A percentile compares a stretch with the other conserved stretches of the same genome.
Evolutionary conservation across 1,140 invertebrate genomes (phyloP).

Genomic region (Chrysopa pallens): DNA sequence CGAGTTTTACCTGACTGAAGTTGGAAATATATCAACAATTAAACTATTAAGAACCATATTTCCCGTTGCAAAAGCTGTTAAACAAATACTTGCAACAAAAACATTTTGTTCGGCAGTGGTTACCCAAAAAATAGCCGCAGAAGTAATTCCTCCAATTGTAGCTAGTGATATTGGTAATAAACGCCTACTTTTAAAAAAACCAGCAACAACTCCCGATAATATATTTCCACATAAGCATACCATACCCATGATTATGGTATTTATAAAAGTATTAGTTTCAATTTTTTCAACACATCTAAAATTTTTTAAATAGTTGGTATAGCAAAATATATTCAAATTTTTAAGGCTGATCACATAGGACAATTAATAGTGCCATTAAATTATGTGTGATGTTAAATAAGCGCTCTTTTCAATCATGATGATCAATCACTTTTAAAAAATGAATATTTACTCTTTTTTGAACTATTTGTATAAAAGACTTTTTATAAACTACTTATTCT

Average conservation of each 20-base stretch:
- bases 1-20: constrained; percentile 20
- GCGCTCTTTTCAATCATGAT: too few relatives aligned
- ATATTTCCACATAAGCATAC: constrained; percentile 26
- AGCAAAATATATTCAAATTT: too few relatives aligned
- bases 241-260: constrained; percentile 27
- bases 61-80: constrained; percentile 30
- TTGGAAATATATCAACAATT: constrained; percentile 34
- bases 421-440: too few relatives aligned
- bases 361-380: too few relatives aligned
- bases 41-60: constrained; percentile 34
- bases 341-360: too few relatives aligned
- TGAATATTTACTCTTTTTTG: too few relatives aligned
- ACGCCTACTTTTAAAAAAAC: constrained; percentile 16
- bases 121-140: constrained; percentile 29
- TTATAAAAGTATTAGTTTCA: constrained; percentile 24
- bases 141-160: constrained; percentile 22
- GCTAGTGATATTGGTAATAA: constrained; percentile 23
- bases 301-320: too few relatives aligned
- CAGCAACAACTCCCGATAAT: constrained; percentile 20
- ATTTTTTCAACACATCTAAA: constrained; percentile 14
- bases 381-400: too few relatives aligned
- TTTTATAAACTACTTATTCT: too few relatives aligned
- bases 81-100: constrained; percentile 31
- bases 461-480: too few relatives aligned
- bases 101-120: constrained; percentile 27